Evolutionary conservation across 2,797 vertebrate species (phyloP).

Genomic region (Gallirallus australis): DNA sequence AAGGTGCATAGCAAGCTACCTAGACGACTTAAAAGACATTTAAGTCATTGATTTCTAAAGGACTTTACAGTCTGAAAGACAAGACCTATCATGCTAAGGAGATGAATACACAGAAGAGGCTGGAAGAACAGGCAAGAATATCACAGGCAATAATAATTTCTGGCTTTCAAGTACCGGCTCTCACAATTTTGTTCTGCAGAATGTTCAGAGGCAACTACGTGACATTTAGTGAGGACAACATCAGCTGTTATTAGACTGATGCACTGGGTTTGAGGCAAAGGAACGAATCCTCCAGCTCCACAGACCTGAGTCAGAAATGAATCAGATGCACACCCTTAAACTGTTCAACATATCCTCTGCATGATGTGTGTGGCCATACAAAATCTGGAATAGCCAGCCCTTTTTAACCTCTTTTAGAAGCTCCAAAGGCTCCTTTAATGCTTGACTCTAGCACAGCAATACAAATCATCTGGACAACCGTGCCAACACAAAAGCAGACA

Average conservation of each 20-base stretch:
- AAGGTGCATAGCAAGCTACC: background rate
- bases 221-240: background rate
- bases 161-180: background rate
- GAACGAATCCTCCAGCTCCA: background rate
- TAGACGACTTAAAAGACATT: background rate
- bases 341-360: background rate
- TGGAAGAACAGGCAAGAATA: background rate
- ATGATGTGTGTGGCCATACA: background rate
- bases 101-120: background rate
- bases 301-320: background rate
- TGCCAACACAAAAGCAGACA: background rate
- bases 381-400: background rate
- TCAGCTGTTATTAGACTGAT: background rate
- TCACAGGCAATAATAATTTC: background rate
- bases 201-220: background rate
- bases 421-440: background rate
- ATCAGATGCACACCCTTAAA: background rate
- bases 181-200: background rate
- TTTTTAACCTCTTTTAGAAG: background rate
- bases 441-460: background rate
- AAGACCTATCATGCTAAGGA: background rate
- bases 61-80: background rate
- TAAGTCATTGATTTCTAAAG: background rate
- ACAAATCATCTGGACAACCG: background rate
- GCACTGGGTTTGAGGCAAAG: accelerated